These are phyloP conservation scores for Orestias chungarensis DNA, from an alignment of 2,797 vertebrate species.

Conservation along the genomic window DNA sequence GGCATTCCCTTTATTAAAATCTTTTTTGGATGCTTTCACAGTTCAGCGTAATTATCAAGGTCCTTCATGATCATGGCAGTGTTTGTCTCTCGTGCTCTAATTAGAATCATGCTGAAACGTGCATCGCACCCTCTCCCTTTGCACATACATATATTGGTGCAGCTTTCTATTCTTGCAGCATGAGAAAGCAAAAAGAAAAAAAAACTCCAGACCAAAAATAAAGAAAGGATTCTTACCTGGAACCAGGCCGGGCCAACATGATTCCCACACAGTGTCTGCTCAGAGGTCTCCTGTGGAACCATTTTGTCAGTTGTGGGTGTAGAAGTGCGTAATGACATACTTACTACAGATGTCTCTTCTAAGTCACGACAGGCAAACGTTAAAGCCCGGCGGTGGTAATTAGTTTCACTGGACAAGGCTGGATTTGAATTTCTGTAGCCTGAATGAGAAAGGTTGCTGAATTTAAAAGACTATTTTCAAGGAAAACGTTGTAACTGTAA, in stretches of 20 bases:
- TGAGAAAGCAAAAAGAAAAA: not conserved
- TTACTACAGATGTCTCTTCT: conserved; percentile 62
- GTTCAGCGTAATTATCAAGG: conserved; percentile 50
- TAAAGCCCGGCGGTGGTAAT: conserved; percentile 42
- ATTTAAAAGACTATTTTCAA: conserved; percentile 13
- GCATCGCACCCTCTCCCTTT: conserved; percentile 11
- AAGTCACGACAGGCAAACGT: conserved; percentile 58
- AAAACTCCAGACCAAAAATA: not conserved
- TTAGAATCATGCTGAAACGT: conserved; percentile 57
- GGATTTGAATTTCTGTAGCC: conserved; percentile 39
- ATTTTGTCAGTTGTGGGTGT: conserved; percentile 68
- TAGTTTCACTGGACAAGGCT: conserved; percentile 49
- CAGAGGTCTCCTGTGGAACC: conserved; percentile 52
- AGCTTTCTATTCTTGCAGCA: not conserved
- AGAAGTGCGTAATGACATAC: conserved; percentile 67
- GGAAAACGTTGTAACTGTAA: not conserved
- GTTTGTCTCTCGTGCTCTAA: conserved; percentile 37
- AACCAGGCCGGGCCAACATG: conserved; percentile 22
- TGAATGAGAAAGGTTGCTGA: conserved; percentile 11
- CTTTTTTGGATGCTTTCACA: conserved; percentile 43
- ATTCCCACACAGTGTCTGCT: conserved; percentile 56
- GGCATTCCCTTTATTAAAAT: conserved; percentile 48
- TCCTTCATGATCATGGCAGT: conserved; percentile 38
- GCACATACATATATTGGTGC: conserved; percentile 4
- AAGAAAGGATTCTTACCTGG: conserved; percentile 5